Base-by-base conservation (phyloP, 2,113 vertebrate species). In the Callopanchax toddi region DNA sequence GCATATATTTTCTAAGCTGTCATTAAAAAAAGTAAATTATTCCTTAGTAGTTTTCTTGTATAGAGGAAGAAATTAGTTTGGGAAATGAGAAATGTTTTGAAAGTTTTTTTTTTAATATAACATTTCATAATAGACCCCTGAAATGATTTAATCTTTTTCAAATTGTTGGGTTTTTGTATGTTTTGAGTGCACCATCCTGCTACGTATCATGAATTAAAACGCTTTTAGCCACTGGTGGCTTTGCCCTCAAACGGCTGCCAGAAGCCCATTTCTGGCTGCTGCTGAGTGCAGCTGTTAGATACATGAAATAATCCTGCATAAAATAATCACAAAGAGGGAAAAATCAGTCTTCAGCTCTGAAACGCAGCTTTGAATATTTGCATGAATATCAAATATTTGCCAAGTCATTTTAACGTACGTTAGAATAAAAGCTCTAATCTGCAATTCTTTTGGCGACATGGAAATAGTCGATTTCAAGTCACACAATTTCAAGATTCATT, bases 401-500 rank as follows among this genome's bases (percentile, higher is more conserved):
- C 6, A 8, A 48, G 23, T 34, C 1, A 3, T 48, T 45, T 34
- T 48, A 4, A 23, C 16, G 20, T 3, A 29, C 52, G 2, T 26
- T 22, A 23, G 42, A 10, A 49, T 5, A 1, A 6, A 11, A 37
- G 15, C 29, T 1, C 22, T 37, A 17, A 6, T 50, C 22, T 52
- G 3, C 34, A 9, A 55, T 6, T 48, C 34, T 26, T 53, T 11
- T 54, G 25, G 11, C 11, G 13, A 29, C 22, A 20, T 46, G 13
- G 26, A 17, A 12, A 32, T n/a, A 25, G 11, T 34, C 36, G n/a
- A 15, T 29, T 51, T 61, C 18, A 51, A 50, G 29, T 32, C 11
- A 57, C 3, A 32, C 20, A 37, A 39, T 57, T 48, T 49, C n/a
- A 37, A 21, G 18, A 42, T 44, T n/a, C 40, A 57, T 78, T 45